Evolutionary conservation across 2,113 vertebrate genomes (phyloP).

Genomic region (Sinocyclocheilus rhinocerous): DNA sequence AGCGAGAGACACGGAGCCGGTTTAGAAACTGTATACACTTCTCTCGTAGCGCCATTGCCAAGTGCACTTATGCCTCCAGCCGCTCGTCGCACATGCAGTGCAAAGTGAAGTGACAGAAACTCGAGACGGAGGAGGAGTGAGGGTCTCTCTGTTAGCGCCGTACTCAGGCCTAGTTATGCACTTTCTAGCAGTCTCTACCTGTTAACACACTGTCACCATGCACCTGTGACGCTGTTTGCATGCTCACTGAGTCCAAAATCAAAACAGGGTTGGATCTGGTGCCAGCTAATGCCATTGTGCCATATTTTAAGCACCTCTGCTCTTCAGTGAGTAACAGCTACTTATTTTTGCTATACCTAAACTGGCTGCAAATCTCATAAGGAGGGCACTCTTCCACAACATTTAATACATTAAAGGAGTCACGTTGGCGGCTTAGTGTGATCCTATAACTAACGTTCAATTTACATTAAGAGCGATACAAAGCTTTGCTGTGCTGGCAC

Average conservation of each 20-base stretch:
- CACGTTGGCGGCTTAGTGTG: conserved; percentile 53
- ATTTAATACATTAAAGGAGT: conserved; percentile 63
- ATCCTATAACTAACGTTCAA: conserved; percentile 58
- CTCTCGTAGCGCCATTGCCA: conserved; percentile 70
- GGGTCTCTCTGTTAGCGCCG: conserved; percentile 63
- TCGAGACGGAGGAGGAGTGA: conserved; percentile 65
- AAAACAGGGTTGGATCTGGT: conserved; percentile 2
- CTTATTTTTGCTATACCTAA: conserved; percentile 51
- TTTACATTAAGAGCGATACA: conserved; percentile 60
- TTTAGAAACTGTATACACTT: conserved; percentile 73
- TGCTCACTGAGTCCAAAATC: not conserved
- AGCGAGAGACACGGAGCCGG: conserved; percentile 51
- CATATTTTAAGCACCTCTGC: conserved; percentile 32
- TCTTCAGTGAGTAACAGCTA: conserved; percentile 41
- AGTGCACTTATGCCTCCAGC: conserved; percentile 63
- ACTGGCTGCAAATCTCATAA: conserved; percentile 58
- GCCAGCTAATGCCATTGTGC: conserved; percentile 40
- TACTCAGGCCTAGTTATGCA: conserved; percentile 68
- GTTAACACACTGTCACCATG: conserved; percentile 67
- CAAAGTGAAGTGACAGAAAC: conserved; percentile 64
- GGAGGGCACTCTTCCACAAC: conserved; percentile 63
- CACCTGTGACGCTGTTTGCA: not conserved
- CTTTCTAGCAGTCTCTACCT: conserved; percentile 73
- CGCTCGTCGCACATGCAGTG: conserved; percentile 57
- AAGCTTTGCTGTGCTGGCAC: conserved; percentile 55